Base-by-base conservation (phyloP, 2,888 invertebrate genomes). In the Euzetes globulus region DNA sequence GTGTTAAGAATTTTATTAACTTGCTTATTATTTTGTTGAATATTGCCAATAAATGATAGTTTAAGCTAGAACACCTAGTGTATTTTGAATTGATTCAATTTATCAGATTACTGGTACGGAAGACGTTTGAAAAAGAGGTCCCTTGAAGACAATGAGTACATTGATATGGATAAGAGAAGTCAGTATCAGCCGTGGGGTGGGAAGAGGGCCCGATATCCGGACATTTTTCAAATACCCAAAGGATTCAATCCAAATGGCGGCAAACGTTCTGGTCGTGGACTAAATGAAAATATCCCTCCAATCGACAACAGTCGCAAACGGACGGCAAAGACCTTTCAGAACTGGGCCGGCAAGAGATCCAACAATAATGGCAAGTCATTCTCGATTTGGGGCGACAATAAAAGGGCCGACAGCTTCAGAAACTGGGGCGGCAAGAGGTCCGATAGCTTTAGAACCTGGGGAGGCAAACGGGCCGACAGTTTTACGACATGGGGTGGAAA, bases 71-170 rank as follows among this genome's bases (percentile, higher is more conserved):
- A n/a, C n/a, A n/a, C n/a, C n/a, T n/a, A n/a, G n/a, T n/a, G n/a
- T n/a, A n/a, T n/a, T n/a, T n/a, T n/a, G n/a, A n/a, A n/a, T n/a
- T n/a, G n/a, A n/a, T n/a, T n/a, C n/a, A n/a, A n/a, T n/a, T 5
- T 52, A 25, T 63, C 29, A 63, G 63, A 63, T n/a, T 63, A 63
- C 25, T 63, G 63, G 63, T 63, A 63, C 33, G 63, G 63, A 29
- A 63, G 63, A 29, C 27, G 63, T 17, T 9, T 63, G 25, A 58
- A 58, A n/a, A 63, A 63, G 33, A 19, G 63, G n/a, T 63, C 63
- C 13, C 17, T 29, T 6, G 6, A 6, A 27, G 4, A 17, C 13
- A 29, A 63, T 29, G 29, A 63, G 29, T 3, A 50, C n/a, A 55
- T 5, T 55, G 7, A n/a, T n/a, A 27, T 29, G 6, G 6, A 63